These are phyloP conservation scores for Neodiprion fabricii DNA, from an alignment of 1,140 invertebrate species.

Conservation along the genomic window DNA sequence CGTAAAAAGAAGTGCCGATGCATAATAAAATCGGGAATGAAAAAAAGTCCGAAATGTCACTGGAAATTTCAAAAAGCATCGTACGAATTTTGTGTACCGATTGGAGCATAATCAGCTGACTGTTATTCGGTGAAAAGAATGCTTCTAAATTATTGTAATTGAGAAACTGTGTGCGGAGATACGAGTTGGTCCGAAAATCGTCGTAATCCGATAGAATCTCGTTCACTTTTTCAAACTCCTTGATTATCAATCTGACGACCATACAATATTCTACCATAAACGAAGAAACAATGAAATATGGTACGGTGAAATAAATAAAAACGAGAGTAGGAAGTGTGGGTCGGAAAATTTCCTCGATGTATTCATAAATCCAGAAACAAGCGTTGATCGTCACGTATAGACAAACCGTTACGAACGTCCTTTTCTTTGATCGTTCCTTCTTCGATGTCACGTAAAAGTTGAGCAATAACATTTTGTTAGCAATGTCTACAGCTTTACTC, in stretches of 20 bases:
- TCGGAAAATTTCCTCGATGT: not conserved
- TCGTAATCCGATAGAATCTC: not conserved
- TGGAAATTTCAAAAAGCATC: slow-evolving; percentile 23
- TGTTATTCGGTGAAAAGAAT: not conserved
- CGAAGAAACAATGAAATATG: not conserved
- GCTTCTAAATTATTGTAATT: not conserved
- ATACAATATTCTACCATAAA: not conserved
- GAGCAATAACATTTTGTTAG: slow-evolving; percentile 14
- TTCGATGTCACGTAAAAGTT: not conserved
- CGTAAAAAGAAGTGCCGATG: slow-evolving; percentile 25
- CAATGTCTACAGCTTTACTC: slow-evolving; percentile 12
- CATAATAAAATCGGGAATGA: slow-evolving; percentile 24
- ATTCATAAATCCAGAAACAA: not conserved
- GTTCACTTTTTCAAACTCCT: not conserved
- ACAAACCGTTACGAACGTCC: not conserved
- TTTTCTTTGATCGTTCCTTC: not conserved
- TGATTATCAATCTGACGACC: not conserved
- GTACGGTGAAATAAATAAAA: not conserved
- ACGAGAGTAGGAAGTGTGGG: not conserved
- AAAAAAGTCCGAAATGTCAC: slow-evolving; percentile 30
- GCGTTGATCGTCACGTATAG: not conserved
- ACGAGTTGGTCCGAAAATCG: not conserved
- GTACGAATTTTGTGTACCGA: not conserved
- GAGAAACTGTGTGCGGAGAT: not conserved
- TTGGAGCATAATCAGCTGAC: not conserved